phyloP scores from a whole-genome alignment of 2,888 invertebrate genomes.

The Cantharis flavilabris region DNA sequence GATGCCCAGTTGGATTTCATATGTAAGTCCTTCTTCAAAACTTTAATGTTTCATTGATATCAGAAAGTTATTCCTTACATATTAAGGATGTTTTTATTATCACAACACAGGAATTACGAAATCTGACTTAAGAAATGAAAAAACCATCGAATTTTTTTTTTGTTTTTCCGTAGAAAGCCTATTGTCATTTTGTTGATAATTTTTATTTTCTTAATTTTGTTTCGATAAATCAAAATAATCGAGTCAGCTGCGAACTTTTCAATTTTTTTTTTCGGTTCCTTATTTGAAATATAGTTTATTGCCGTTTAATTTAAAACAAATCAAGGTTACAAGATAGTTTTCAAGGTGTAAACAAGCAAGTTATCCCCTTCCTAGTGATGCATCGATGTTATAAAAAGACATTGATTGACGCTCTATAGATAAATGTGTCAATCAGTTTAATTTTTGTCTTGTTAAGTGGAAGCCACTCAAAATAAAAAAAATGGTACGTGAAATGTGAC shows the following conservation, averaged over 20 bases:
- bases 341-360: conserved; percentile 12
- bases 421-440: conserved; percentile 22
- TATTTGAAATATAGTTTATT: not conserved
- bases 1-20: too few relatives aligned
- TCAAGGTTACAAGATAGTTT: conserved; percentile 10
- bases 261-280: not conserved
- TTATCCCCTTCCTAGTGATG: conserved; percentile 23
- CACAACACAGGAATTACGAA: too few relatives aligned
- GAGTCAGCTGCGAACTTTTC: not conserved
- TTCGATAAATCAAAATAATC: too few relatives aligned
- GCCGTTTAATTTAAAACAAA: not conserved
- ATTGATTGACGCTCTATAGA: conserved; percentile 20
- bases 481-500: not conserved
- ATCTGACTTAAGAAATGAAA: too few relatives aligned
- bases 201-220: too few relatives aligned
- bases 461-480: not conserved
- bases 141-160: too few relatives aligned
- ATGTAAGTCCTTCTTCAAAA: too few relatives aligned
- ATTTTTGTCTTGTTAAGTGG: conserved; percentile 5
- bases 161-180: too few relatives aligned
- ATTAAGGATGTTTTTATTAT: too few relatives aligned
- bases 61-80: too few relatives aligned
- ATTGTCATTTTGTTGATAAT: too few relatives aligned
- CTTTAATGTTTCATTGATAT: too few relatives aligned
- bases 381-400: conserved; percentile 28